Conservation (phyloP, 2,113 vertebrate genomes). For the Sylvilagus bachmani region DNA sequence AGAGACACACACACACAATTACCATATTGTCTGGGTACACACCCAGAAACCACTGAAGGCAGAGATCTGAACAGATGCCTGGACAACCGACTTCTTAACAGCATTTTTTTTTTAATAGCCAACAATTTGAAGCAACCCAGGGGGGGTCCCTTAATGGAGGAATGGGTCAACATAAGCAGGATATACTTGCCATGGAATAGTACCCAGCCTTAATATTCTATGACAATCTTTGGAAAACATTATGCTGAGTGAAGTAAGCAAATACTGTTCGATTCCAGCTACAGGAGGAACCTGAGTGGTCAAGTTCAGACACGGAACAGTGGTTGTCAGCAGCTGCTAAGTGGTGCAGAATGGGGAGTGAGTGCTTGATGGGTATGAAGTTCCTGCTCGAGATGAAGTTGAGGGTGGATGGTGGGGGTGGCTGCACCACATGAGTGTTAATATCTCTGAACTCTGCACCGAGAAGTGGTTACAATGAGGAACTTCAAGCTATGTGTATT, state of each 20-base stretch:
- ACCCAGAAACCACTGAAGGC: neutral
- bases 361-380: neutral
- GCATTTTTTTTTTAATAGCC: neutral
- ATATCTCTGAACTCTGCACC: too few species aligned
- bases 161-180: neutral
- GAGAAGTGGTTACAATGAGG: neutral
- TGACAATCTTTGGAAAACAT: neutral
- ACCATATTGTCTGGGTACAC: neutral
- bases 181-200: neutral
- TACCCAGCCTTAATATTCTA: neutral
- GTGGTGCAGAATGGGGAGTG: fast-evolving
- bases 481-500: neutral
- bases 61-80: neutral
- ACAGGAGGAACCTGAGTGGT: neutral
- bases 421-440: neutral
- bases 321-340: neutral
- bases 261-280: neutral
- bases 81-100: neutral
- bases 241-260: neutral
- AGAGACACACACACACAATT: neutral
- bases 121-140: neutral
- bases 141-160: neutral
- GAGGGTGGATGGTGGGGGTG: neutral
- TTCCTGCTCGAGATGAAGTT: neutral
- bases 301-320: neutral